These are phyloP conservation scores for Ptyas mucosa DNA, from an alignment of 2,113 vertebrate genomes.

Conservation along the genomic window DNA sequence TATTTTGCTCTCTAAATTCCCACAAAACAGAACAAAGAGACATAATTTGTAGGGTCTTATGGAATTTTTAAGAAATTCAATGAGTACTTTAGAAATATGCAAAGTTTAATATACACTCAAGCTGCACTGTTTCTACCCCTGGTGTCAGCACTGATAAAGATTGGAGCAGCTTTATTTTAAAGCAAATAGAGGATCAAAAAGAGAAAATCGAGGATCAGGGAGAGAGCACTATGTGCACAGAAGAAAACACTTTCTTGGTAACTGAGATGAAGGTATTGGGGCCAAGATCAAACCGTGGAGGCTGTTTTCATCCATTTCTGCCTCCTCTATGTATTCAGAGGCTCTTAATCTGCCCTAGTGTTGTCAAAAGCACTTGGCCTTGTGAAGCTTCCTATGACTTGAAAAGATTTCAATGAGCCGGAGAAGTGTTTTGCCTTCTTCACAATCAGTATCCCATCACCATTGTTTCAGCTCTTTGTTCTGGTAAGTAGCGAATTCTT, in stretches of 20 bases:
- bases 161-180: not conserved
- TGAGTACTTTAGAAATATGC: not conserved
- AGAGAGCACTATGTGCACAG: not conserved
- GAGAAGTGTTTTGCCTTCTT: constrained; percentile 18
- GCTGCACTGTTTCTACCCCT: not conserved
- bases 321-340: constrained; percentile 24
- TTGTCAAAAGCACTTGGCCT: constrained; percentile 13
- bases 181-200: not conserved
- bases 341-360: constrained; percentile 5
- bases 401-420: constrained; percentile 6
- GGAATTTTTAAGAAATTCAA: not conserved
- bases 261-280: constrained; percentile 4
- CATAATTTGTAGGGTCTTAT: not conserved
- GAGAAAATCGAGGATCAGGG: not conserved
- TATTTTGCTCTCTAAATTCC: not conserved
- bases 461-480: constrained; percentile 5
- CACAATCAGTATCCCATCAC: constrained; percentile 18
- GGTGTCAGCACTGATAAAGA: not conserved
- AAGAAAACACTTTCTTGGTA: not conserved
- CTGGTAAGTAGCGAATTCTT: not conserved
- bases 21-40: not conserved
- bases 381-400: constrained; percentile 18
- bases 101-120: not conserved
- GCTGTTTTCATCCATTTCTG: constrained; percentile 9
- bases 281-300: not conserved